Conservation (phyloP, 2,113 vertebrate species). For the Serilophus lunatus region DNA sequence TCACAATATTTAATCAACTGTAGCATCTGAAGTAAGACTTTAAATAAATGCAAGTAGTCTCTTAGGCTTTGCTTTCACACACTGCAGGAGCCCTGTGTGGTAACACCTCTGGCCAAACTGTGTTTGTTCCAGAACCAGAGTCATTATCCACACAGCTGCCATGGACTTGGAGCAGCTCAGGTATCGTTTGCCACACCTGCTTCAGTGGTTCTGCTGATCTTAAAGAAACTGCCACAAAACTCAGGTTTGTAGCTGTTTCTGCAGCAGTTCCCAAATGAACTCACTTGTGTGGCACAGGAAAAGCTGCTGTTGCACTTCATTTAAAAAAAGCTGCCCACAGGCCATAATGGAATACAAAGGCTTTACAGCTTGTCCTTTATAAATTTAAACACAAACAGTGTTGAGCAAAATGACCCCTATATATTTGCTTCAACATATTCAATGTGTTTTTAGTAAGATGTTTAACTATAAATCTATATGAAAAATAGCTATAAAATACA, state of each 20-base stretch:
- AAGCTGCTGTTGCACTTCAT: constrained; percentile 11
- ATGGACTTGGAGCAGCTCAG: background rate
- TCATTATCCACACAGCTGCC: background rate
- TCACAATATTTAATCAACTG: constrained; percentile 79
- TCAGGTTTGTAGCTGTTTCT: background rate
- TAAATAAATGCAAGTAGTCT: constrained; percentile 63
- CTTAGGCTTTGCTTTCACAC: constrained; percentile 11
- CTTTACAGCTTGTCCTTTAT: constrained; percentile 7
- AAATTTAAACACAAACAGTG: constrained; percentile 61
- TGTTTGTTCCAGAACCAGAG: background rate
- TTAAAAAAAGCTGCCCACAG: constrained; percentile 6
- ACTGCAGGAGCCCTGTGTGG: background rate
- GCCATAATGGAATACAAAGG: constrained; percentile 21
- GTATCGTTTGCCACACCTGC: background rate
- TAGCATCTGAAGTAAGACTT: constrained; percentile 71
- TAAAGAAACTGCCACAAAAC: background rate
- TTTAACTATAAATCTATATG: constrained; percentile 73
- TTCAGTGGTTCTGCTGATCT: background rate
- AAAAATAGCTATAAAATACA: constrained; percentile 76
- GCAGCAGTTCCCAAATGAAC: background rate
- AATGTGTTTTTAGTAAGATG: constrained; percentile 66
- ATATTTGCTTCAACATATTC: constrained; percentile 63
- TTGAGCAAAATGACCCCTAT: constrained; percentile 69
- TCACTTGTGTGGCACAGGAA: background rate
- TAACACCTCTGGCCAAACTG: constrained; percentile 12